These are phyloP conservation scores for Brachystomella parvula DNA, from an alignment of 1,140 invertebrate genomes.

Conservation along the genomic window DNA sequence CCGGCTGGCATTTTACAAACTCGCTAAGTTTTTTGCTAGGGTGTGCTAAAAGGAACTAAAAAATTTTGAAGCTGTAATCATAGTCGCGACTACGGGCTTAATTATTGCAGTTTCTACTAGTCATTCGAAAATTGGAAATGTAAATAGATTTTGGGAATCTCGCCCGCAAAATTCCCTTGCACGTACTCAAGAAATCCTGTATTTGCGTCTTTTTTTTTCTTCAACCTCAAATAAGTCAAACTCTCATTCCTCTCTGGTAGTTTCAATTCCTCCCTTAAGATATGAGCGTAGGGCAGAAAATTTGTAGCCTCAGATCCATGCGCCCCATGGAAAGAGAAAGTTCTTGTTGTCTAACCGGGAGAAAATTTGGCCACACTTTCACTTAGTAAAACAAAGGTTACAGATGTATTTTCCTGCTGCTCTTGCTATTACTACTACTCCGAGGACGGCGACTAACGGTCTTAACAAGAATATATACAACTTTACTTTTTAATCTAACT, in stretches of 20 bases:
- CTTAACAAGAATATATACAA: conserved; percentile 22
- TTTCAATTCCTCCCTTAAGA: background rate
- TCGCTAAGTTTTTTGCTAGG: too few species aligned
- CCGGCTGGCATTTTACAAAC: too few species aligned
- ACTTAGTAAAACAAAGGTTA: conserved; percentile 27
- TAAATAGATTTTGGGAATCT: too few species aligned
- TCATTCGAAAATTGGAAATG: too few species aligned
- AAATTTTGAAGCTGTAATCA: too few species aligned
- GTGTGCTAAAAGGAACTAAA: too few species aligned
- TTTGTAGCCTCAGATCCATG: background rate
- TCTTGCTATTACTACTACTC: background rate
- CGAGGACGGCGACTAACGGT: too few species aligned
- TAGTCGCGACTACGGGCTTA: too few species aligned
- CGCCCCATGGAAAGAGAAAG: conserved; percentile 1
- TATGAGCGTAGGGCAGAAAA: background rate
- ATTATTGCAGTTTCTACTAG: too few species aligned
- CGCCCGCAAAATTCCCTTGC: too few species aligned
- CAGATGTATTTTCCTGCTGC: conserved; percentile 21
- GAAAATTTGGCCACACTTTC: conserved; percentile 27
- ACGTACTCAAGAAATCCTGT: too few species aligned
- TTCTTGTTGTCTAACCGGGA: conserved; percentile 23
- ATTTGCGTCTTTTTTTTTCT: too few species aligned
- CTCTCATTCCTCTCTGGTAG: background rate
- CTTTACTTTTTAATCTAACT: conserved; percentile 13
- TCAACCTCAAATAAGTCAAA: background rate